Evolutionary conservation across 1,140 invertebrate species (phyloP).

Genomic region (Pemphigus obesinymphae): DNA sequence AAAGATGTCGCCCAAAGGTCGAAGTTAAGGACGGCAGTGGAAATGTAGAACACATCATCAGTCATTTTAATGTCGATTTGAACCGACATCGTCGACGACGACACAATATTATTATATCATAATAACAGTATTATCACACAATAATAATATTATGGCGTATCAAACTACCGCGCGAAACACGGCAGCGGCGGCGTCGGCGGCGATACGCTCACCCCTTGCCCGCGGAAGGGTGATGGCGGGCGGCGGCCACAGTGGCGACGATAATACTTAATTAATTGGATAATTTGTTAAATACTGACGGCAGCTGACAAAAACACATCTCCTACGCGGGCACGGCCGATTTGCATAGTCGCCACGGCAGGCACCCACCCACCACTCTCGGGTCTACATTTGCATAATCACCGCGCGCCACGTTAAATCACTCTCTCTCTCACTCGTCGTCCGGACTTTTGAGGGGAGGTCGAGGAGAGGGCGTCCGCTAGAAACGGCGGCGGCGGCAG

Average conservation of each 20-base stretch:
- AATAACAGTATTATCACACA: background rate
- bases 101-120: background rate
- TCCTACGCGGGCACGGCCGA: background rate
- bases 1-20: too few relatives aligned
- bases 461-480: background rate
- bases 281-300: constrained; percentile 42
- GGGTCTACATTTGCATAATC: constrained; percentile 32
- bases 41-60: too few relatives aligned
- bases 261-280: constrained; percentile 42
- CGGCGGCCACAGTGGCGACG: background rate
- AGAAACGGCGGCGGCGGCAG: background rate
- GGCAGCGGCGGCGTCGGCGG: background rate
- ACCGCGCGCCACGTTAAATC: constrained; percentile 14
- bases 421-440: background rate
- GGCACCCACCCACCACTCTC: too few relatives aligned
- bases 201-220: background rate
- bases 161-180: background rate
- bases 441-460: too few relatives aligned
- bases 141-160: background rate
- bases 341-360: constrained; percentile 30
- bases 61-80: too few relatives aligned
- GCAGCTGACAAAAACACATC: constrained; percentile 40
- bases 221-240: background rate
- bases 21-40: too few relatives aligned
- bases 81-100: background rate